These are phyloP conservation scores for Thalassarche chlororhynchos DNA, from an alignment of 2,113 vertebrate genomes.

Conservation along the genomic window DNA sequence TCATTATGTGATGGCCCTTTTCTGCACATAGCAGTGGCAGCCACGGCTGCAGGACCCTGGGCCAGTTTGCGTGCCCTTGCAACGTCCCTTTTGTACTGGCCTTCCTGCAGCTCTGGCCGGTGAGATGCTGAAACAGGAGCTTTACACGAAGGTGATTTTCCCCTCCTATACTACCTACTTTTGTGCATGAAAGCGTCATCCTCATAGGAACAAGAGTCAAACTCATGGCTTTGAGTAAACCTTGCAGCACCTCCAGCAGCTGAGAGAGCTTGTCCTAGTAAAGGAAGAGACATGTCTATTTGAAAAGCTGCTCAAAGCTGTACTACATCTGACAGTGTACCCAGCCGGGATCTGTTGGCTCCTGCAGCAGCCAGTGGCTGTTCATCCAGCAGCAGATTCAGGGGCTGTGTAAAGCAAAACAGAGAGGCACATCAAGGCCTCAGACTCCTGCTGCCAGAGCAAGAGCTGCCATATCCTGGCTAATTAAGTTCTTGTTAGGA, in stretches of 20 bases:
- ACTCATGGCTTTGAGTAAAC: background rate
- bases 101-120: background rate
- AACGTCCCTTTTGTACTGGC: background rate
- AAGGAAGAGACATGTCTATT: background rate
- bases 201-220: rapidly evolving
- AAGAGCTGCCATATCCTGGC: slow-evolving; percentile 1
- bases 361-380: background rate
- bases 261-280: background rate
- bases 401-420: background rate
- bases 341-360: background rate
- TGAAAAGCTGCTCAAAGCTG: background rate
- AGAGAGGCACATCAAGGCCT: background rate
- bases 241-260: background rate
- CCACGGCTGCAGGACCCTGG: background rate
- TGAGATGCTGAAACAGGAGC: background rate
- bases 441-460: slow-evolving; percentile 18
- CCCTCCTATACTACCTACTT: background rate
- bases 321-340: rapidly evolving
- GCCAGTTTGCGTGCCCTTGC: background rate
- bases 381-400: background rate
- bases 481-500: slow-evolving; percentile 48
- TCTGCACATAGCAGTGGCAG: rapidly evolving
- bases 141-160: background rate
- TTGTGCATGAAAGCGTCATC: rapidly evolving
- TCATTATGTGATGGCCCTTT: background rate